A percentile compares a stretch with the other conserved stretches of the same genome.
These are phyloP conservation scores for Sipha flava DNA, from an alignment of 1,140 invertebrate species.

Conservation along the genomic window DNA sequence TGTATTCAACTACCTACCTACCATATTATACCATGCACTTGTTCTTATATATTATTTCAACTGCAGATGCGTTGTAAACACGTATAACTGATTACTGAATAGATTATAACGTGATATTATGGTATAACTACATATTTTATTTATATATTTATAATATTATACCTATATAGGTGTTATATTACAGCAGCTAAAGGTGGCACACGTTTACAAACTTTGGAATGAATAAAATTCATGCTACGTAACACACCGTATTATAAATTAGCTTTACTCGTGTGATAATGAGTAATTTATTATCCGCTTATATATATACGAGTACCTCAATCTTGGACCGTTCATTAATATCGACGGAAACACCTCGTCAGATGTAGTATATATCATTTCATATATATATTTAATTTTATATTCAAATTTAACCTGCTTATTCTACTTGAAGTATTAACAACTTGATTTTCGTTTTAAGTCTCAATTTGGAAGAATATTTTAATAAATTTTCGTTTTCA, in stretches of 20 bases:
- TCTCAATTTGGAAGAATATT: not conserved
- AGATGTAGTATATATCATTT: too few relatives aligned
- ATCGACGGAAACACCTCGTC: not conserved
- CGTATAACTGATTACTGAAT: not conserved
- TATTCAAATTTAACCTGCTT: not conserved
- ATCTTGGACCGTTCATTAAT: not conserved
- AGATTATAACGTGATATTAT: not conserved
- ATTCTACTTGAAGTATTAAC: not conserved
- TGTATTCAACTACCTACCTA: constrained; percentile 8
- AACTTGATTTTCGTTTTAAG: not conserved
- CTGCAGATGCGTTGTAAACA: not conserved
- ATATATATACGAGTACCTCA: not conserved
- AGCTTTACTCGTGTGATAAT: not conserved
- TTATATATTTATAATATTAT: not conserved
- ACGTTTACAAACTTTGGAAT: not conserved
- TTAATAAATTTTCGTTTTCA: not conserved
- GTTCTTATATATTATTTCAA: not conserved
- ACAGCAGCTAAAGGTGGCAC: too few relatives aligned
- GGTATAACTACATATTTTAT: not conserved
- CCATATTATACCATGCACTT: not conserved
- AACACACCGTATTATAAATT: not conserved
- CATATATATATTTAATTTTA: too few relatives aligned
- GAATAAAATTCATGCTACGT: not conserved
- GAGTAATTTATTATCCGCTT: not conserved
- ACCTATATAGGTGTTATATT: not conserved